Evolutionary conservation across 2,113 vertebrate genomes (phyloP).

Genomic region (Zosterops lateralis): DNA sequence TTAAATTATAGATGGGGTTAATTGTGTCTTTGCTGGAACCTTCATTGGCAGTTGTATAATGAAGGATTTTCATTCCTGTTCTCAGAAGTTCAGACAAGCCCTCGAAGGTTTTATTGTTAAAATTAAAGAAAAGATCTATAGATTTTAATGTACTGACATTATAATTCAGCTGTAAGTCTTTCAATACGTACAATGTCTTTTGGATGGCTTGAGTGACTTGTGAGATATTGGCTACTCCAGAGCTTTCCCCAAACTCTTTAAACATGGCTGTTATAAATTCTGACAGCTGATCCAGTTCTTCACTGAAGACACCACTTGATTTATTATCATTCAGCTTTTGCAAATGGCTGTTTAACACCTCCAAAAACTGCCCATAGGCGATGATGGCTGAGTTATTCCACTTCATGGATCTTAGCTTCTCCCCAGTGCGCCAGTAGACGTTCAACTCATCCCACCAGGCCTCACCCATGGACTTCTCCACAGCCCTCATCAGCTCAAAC

Average conservation of each 20-base stretch:
- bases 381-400: not conserved
- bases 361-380: slow-evolving; percentile 28
- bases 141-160: slow-evolving; percentile 46
- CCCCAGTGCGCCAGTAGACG: not conserved
- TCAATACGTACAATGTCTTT: slow-evolving; percentile 35
- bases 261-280: not conserved
- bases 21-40: slow-evolving; percentile 20
- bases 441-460: slow-evolving; percentile 39
- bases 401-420: slow-evolving; percentile 20
- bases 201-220: slow-evolving; percentile 13
- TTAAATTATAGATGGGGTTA: slow-evolving; percentile 22
- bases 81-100: slow-evolving; percentile 36
- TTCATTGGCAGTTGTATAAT: not conserved
- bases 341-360: slow-evolving; percentile 24
- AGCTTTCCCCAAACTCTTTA: slow-evolving; percentile 34
- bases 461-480: slow-evolving; percentile 24
- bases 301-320: not conserved
- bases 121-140: slow-evolving; percentile 23
- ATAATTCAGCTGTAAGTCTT: slow-evolving; percentile 36
- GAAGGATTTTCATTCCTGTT: slow-evolving; percentile 32
- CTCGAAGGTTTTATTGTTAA: slow-evolving; percentile 8
- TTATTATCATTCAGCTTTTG: not conserved
- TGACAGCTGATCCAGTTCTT: slow-evolving; percentile 4
- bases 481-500: slow-evolving; percentile 27
- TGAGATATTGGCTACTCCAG: slow-evolving; percentile 16